Evolutionary conservation across 2,113 vertebrate species (phyloP), one percentile per base, ranked within the genome.

Genomic region (Hemibagrus wyckioides): DNA sequence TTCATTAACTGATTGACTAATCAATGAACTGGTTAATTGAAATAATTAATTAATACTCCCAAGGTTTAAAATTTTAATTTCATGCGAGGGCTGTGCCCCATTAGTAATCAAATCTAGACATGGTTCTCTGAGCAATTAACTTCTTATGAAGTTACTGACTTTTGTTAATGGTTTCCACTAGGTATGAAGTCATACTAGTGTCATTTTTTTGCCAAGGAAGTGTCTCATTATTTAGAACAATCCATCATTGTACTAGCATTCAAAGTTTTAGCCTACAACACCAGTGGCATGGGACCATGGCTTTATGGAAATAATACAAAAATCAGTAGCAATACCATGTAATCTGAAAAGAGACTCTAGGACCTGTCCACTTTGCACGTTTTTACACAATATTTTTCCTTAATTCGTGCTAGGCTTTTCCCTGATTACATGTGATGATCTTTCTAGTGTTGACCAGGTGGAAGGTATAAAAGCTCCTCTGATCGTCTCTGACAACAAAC

Each of bases 351-450:
- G 83, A 84, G 48, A 67, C 36, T 23, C 33, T 85, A 23, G 75
- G 73, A 86, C 86, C 89, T 87, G 86, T 88, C 17, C 65, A 87
- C 89, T 90, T 89, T 94, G 83, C 89, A 56, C 87, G 85, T 91
- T n/a, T n/a, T n/a, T n/a, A n/a, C n/a, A n/a, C n/a, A 91, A 93
- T 86, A 86, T 90, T 87, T 88, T 80, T 73, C 82, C 80, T 23
- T 73, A 88, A 85, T 87, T 89, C 33, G 73, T 67, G 0, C 82
- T 50, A 81, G 89, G 90, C 93, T 86, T 91, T 91, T 91, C 88
- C 88, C 36, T 92, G 92, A 94, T 94, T 93, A 89, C 91, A 91
- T 89, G 80, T 92, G 44, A 91, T 89, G 90, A 85, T 88, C 50
- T 88, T 17, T 59, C 28, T 71, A 81, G 19, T 44, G n/a, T 50